Conservation (phyloP, 2,888 invertebrate genomes). For the Netelia virgata region DNA sequence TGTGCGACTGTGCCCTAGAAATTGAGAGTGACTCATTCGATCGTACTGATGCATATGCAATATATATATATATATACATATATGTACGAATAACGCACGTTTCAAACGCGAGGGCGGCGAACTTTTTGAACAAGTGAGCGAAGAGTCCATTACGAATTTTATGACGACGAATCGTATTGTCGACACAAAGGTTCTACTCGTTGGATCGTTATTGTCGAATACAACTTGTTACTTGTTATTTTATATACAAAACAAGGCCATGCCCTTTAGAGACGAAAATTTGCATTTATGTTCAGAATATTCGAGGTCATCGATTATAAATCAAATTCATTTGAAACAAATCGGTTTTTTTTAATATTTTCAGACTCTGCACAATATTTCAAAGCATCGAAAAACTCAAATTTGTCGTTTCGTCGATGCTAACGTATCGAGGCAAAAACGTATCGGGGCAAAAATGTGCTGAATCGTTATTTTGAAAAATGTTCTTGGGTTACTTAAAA, state of each 20-base stretch:
- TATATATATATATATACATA: background rate
- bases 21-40: conserved; percentile 79
- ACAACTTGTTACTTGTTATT: background rate
- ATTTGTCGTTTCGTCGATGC: no score
- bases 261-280: no score
- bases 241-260: no score
- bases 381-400: no score
- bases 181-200: background rate
- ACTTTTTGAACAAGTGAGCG: conserved; percentile 32
- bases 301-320: no score
- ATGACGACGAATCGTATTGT: conserved; percentile 17
- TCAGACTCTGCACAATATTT: no score
- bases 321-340: no score
- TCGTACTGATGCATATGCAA: conserved; percentile 56
- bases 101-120: conserved; percentile 21
- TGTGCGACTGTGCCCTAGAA: conserved; percentile 78
- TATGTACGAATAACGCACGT: conserved; percentile 19
- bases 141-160: conserved; percentile 18
- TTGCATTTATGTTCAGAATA: no score
- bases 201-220: background rate
- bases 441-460: background rate
- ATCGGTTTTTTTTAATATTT: no score
- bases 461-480: background rate
- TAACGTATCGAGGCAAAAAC: no score
- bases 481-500: background rate